phyloP scores from a whole-genome alignment of 1,140 invertebrate genomes.

The Paralvinella palmiformis region DNA sequence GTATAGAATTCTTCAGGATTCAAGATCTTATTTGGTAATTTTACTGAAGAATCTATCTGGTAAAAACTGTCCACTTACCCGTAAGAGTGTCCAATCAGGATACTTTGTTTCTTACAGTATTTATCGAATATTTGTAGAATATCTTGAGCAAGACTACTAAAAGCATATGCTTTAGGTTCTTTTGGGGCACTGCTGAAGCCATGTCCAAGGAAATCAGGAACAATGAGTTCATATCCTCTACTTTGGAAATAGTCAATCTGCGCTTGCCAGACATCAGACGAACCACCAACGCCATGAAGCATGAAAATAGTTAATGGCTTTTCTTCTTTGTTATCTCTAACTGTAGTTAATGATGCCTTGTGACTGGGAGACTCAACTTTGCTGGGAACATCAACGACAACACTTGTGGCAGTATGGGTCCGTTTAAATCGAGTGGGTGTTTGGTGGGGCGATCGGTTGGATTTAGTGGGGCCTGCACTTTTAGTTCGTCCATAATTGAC shows the following conservation, averaged over 20 bases:
- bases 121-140: slow-evolving; percentile 60
- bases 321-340: no score
- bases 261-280: slow-evolving; percentile 62
- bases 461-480: no score
- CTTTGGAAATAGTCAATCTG: slow-evolving; percentile 60
- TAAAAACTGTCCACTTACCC: slow-evolving; percentile 51
- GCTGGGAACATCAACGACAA: no score
- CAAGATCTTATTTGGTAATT: background rate
- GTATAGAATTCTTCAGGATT: no score
- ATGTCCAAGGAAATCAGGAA: slow-evolving; percentile 67
- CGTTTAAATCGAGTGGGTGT: no score
- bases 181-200: slow-evolving; percentile 63
- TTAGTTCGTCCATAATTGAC: no score
- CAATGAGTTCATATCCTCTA: slow-evolving; percentile 63
- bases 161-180: slow-evolving; percentile 58
- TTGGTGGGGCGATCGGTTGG: no score
- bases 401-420: no score
- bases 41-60: background rate
- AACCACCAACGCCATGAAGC: slow-evolving; percentile 68
- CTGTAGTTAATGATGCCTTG: no score
- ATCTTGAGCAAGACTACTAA: slow-evolving; percentile 60
- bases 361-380: no score
- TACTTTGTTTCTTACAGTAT: slow-evolving; percentile 49
- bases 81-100: slow-evolving; percentile 61
- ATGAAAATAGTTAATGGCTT: no score